Base-by-base conservation (phyloP, 1,140 invertebrate genomes). In the Anadara kagoshimensis region DNA sequence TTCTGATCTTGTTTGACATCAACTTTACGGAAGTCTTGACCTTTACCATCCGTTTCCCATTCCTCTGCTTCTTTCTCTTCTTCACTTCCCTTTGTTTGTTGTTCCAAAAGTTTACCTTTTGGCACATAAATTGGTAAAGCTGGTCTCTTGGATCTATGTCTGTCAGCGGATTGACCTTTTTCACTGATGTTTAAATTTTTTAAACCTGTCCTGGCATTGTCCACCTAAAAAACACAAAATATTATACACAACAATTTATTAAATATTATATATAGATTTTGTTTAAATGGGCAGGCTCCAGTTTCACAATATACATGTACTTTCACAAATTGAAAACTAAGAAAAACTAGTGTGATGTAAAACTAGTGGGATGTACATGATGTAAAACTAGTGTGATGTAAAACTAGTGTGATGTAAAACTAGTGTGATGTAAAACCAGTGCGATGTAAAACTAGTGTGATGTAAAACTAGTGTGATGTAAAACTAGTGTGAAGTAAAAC, bases 111-210 rank as follows among this genome's bases (percentile, higher is more conserved):
- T 20, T 79, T 75, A 20, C 73, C 79, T 63, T 78, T 82, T 14
- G 87, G 87, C 22, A 85, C 79, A 82, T 88, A 88, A 29, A 83
- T 80, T 56, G 84, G 78, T 41, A 85, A 81, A 67, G 85, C 85
- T 20, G 87, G 87, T 54, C 82, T 75, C 75, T 83, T 85, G 4
- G 67, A 57, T 51, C 77, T 68, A 62, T 65, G 64, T 45, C 76
- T 78, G 5, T 59, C 65, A 16, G 65, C 66, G 2, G 45, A 29
- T n/a, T 58, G 59, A n/a, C 54, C 24, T 22, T 59, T 64, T 61
- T 54, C 47, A 53, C 45, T 56, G 10, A 57, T 53, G 49, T 63
- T 29, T 61, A 63, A 5, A 45, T 65, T 41, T 49, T 56, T 56
- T 14, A 74, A 71, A n/a, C 69, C 61, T 61, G 49, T 29, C 7